phyloP scores from a whole-genome alignment of 2,113 vertebrate species.

The Brienomyrus longianalis region DNA sequence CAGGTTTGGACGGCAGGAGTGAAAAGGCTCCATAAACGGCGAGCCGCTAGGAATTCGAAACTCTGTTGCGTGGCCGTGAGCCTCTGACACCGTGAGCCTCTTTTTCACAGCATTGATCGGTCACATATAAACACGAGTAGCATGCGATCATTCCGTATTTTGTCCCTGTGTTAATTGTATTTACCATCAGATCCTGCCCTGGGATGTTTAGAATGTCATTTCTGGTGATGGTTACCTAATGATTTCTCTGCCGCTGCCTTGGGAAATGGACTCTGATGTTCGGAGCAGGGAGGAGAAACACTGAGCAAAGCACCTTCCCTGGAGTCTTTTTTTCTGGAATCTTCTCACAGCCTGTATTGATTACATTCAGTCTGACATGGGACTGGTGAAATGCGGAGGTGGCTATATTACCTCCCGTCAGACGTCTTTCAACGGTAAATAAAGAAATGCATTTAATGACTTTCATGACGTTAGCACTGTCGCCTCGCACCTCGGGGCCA shows the following conservation, averaged over 20 bases:
- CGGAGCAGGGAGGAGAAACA: slow-evolving; percentile 36
- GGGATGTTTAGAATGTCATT: not conserved
- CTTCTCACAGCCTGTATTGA: slow-evolving; percentile 50
- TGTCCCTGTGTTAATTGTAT: not conserved
- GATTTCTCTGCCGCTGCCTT: not conserved
- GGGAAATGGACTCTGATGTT: slow-evolving; percentile 29
- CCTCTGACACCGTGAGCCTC: not conserved
- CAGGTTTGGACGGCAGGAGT: not conserved
- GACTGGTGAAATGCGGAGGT: slow-evolving; percentile 39
- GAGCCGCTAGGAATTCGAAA: not conserved
- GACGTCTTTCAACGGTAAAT: not conserved
- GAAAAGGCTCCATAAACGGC: too few species aligned
- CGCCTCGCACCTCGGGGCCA: not conserved
- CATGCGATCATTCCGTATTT: not conserved
- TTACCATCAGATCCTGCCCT: not conserved
- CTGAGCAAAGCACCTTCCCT: slow-evolving; percentile 57
- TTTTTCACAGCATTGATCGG: not conserved
- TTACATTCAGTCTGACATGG: slow-evolving; percentile 44
- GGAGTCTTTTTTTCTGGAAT: slow-evolving; percentile 43
- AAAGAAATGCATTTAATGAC: not conserved
- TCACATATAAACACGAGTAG: not conserved
- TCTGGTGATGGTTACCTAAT: not conserved
- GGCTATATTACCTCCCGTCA: not conserved
- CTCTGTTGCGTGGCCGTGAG: not conserved
- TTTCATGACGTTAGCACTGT: not conserved